phyloP scores from a whole-genome alignment of 2,113 vertebrate species.

The Petromus typicus region DNA sequence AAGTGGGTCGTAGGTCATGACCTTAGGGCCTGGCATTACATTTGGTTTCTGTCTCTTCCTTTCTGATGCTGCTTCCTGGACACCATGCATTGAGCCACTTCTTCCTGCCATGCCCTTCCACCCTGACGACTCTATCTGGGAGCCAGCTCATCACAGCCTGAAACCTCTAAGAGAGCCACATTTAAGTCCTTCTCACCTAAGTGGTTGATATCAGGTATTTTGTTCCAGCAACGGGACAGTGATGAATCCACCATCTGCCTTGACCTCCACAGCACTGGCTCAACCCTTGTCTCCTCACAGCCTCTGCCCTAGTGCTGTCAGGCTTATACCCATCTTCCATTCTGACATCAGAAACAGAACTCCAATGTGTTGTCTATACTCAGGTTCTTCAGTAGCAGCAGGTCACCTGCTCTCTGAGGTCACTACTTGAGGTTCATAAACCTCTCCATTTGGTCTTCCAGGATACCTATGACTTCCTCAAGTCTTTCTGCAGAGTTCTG shows the following conservation, averaged over 20 bases:
- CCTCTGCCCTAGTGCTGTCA: background rate
- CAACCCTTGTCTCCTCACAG: background rate
- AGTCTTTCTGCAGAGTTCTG: background rate
- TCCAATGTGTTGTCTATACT: fast-evolving
- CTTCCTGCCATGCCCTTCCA: background rate
- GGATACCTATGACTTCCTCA: background rate
- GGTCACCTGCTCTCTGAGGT: background rate
- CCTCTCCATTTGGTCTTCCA: background rate
- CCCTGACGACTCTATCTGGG: background rate
- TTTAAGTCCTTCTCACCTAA: background rate
- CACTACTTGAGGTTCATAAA: background rate
- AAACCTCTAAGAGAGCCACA: background rate
- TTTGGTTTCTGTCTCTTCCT: background rate
- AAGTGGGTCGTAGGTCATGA: background rate
- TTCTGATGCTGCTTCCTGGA: background rate
- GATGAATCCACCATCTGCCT: background rate
- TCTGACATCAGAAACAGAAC: background rate
- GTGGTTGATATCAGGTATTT: background rate
- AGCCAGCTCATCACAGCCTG: background rate
- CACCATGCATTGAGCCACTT: background rate
- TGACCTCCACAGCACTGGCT: background rate
- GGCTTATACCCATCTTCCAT: background rate
- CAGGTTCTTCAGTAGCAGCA: background rate
- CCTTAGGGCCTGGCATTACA: background rate
- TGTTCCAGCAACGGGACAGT: too few relatives aligned